Evolutionary conservation across 2,888 invertebrate genomes (phyloP), one percentile per base, ranked within the genome.

Genomic region (Colostygia pectinataria): DNA sequence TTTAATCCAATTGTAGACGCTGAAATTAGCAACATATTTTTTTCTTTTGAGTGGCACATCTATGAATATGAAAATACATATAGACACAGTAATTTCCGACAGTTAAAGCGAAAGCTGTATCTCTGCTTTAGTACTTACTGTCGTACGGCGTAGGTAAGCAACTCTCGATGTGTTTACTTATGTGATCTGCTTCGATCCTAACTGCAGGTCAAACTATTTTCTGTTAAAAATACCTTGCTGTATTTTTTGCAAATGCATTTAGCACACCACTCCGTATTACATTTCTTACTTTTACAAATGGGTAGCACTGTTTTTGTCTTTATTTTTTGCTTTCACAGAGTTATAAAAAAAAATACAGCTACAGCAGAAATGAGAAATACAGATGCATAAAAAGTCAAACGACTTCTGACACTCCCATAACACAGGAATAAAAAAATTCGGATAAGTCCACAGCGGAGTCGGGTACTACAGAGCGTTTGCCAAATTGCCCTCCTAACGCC

Each of bases 401-500:
- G 42, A 37, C 41, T 38, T 46, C 39, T 28, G 38, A 44, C 39
- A 29, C 43, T 37, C 49, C 52, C 45, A 49, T 47, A 54, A 41
- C 48, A 44, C 10, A 23, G 39, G 45, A 52, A 49, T 36, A 48
- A 43, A 42, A 43, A 32, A 48, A 48, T 12, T 43, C 36, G 37
- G 42, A 44, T 54, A 50, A 51, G 46, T 53, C 43, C 36, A 48
- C 44, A 40, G 42, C 27, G 13, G 32, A 45, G 39, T 47, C 48
- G 45, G 45, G 41, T 40, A 40, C 46, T 40, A 40, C 46, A 46
- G 44, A 49, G 36, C 53, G 51, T 46, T 57, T 61, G 53, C 56
- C 54, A 58, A 61, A 61, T 56, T 58, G 60, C 60, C 53, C 41
- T 53, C 55, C 50, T 58, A 55, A 60, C 60, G 57, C 53, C 24